Conservation (phyloP, 2,888 invertebrate genomes). For the Steromphala cineraria region DNA sequence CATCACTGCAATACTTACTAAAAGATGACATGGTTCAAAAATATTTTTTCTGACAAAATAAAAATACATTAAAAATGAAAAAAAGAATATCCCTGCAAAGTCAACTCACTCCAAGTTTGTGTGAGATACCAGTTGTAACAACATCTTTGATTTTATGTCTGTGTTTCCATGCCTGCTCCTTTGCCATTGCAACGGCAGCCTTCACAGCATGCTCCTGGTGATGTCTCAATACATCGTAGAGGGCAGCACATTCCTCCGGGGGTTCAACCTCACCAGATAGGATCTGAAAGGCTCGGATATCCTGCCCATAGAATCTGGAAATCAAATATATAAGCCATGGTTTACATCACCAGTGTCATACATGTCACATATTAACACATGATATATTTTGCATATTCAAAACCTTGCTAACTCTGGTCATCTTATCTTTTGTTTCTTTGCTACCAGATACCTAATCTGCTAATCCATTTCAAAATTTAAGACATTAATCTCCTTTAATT, state of each 20-base stretch:
- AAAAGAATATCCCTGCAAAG: not conserved
- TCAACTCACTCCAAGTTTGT: constrained; percentile 25
- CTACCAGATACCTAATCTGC: too few relatives aligned
- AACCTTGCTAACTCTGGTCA: too few relatives aligned
- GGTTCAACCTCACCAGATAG: constrained; percentile 61
- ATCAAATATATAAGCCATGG: not conserved
- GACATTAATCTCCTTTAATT: too few relatives aligned
- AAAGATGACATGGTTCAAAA: not conserved
- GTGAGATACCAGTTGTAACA: constrained; percentile 7
- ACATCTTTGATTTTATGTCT: constrained; percentile 16
- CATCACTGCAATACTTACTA: not conserved
- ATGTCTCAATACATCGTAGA: constrained; percentile 65
- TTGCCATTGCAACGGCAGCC: constrained; percentile 56
- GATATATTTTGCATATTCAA: too few relatives aligned
- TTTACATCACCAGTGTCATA: not conserved
- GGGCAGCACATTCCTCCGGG: constrained; percentile 60
- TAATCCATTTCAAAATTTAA: too few relatives aligned
- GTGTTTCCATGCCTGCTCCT: constrained; percentile 51
- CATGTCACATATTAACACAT: not conserved
- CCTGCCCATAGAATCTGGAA: constrained; percentile 67
- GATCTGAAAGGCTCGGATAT: constrained; percentile 66
- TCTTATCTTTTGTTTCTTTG: too few relatives aligned
- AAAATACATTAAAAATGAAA: too few relatives aligned
- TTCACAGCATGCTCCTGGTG: constrained; percentile 61
- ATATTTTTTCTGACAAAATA: too few relatives aligned